Evolutionary conservation across 2,888 invertebrate species (phyloP).

Genomic region (Trichacis sp.): DNA sequence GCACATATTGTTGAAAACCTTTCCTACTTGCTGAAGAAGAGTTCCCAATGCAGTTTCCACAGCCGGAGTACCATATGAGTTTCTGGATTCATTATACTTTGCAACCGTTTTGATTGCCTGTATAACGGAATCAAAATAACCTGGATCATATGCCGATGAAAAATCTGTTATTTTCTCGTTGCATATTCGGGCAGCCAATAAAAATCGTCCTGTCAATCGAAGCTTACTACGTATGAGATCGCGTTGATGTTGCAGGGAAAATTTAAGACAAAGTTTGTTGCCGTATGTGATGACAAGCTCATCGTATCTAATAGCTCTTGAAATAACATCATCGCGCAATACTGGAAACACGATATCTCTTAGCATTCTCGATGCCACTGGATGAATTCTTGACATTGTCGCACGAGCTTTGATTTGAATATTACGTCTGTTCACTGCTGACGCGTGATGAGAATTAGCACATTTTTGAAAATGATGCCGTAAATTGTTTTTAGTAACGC

Average conservation of each 20-base stretch:
- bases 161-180: slow-evolving; percentile 17
- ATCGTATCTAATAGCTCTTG: slow-evolving; percentile 1
- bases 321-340: slow-evolving; percentile 1
- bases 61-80: slow-evolving; percentile 23
- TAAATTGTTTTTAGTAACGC: not conserved
- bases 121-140: slow-evolving; percentile 22
- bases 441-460: not conserved
- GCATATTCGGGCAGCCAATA: not conserved
- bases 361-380: not conserved
- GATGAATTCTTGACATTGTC: not conserved
- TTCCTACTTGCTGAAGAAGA: slow-evolving; percentile 29
- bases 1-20: slow-evolving; percentile 23
- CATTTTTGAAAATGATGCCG: not conserved
- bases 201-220: slow-evolving; percentile 4
- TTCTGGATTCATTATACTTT: slow-evolving; percentile 12
- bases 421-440: not conserved
- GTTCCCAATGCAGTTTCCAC: slow-evolving; percentile 31
- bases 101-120: slow-evolving; percentile 28
- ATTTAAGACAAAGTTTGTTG: slow-evolving; percentile 15
- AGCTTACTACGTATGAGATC: slow-evolving; percentile 1
- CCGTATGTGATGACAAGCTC: slow-evolving; percentile 11
- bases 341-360: slow-evolving; percentile 1
- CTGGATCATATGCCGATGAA: slow-evolving; percentile 21
- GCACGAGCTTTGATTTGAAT: not conserved
- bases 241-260: slow-evolving; percentile 3